Evolutionary conservation across 2,888 invertebrate species (phyloP), one percentile per base, ranked within the genome.

Genomic region (Anthrax anthrax): DNA sequence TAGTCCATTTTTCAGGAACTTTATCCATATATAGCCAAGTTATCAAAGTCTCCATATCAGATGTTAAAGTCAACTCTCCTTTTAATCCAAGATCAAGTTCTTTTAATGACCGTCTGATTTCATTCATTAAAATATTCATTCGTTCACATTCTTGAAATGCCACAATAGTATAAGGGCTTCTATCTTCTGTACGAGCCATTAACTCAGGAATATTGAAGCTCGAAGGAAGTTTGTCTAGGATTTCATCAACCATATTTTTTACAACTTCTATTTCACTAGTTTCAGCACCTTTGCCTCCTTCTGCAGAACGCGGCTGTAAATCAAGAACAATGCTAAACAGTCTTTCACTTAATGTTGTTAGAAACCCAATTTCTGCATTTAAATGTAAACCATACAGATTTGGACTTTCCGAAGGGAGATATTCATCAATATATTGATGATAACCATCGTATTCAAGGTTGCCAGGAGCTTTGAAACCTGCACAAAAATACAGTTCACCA

Each of bases 141-240:
- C 94, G 75, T 65, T 95, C 94, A 64, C 91, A 91, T 67, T 96
- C 95, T 53, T 95, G 90, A 56, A 90, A 77, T 1, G 87, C 87
- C 0, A 95, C 95, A 44, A 94, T 89, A 1, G 87, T 84, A 62
- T 80, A 96, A 0, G 95, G 95, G 3, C 88, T 89, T 51, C 85
- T 73, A 58, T 95, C 92, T 64, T 94, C 92, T 4, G 81, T 80
- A 64, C 87, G 86, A 2, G 77, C 78, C 79, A 85, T 82, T 59
- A 95, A 75, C 62, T 95, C 95, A 1, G 70, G 61, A 57, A 95
- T 80, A 60, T 85, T 87, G 65, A 94, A 95, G 45, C 83, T 82
- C 50, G 90, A 87, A 0, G 92, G 91, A 13, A 94, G 74, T 64
- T 89, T 85, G 60, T 94, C 94, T 48, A 83, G 57, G 42, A 92